phyloP scores from a whole-genome alignment of 2,888 invertebrate species.

The Galeruca laticollis region DNA sequence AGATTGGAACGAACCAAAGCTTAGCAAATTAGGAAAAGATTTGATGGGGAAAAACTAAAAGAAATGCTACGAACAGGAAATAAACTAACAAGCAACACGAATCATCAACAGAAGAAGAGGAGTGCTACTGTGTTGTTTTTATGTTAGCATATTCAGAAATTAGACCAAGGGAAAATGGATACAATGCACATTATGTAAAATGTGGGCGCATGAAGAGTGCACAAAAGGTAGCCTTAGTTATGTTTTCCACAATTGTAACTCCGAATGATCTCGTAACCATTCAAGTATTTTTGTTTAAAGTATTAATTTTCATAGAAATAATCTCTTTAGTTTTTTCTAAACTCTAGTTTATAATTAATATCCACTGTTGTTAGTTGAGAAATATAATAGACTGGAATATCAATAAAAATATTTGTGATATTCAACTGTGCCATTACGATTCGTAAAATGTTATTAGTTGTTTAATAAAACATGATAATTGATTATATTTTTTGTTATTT shows the following conservation, averaged over 20 bases:
- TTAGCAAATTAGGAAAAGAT: not conserved
- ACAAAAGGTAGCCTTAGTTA: not conserved
- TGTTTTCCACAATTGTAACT: not conserved
- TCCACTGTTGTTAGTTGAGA: too few species aligned
- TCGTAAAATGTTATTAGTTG: too few species aligned
- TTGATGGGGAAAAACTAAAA: not conserved
- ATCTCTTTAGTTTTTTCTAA: too few species aligned
- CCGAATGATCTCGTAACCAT: not conserved
- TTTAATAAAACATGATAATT: too few species aligned
- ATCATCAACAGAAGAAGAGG: not conserved
- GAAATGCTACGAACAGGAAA: not conserved
- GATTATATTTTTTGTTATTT: too few species aligned
- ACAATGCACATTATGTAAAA: not conserved
- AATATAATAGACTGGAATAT: too few species aligned
- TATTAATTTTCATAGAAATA: too few species aligned
- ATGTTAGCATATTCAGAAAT: not conserved
- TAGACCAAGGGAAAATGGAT: not conserved
- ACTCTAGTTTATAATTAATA: too few species aligned
- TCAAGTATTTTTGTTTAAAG: too few species aligned
- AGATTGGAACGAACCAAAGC: too few species aligned
- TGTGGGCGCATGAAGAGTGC: not conserved
- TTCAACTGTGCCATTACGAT: too few species aligned
- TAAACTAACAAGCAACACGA: not conserved
- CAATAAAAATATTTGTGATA: too few species aligned
- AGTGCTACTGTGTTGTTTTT: not conserved